Evolutionary conservation across 2,113 vertebrate species (phyloP).

Genomic region (Pseudorhombus dupliciocellatus): DNA sequence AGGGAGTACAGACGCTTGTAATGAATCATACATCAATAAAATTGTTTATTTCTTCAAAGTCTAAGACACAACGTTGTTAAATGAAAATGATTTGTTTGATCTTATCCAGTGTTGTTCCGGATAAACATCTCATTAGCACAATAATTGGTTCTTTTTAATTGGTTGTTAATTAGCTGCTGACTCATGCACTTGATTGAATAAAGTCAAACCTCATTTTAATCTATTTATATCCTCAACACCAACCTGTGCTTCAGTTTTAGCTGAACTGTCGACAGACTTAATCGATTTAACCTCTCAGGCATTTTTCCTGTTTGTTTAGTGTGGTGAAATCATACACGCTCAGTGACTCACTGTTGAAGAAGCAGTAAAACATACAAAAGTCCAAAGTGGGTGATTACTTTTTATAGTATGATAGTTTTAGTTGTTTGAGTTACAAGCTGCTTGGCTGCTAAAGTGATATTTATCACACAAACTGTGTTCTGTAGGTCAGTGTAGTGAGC

Average conservation of each 20-base stretch:
- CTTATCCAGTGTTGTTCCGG: background rate
- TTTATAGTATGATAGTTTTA: conserved; percentile 38
- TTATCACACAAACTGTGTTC: conserved; percentile 38
- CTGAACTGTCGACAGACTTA: background rate
- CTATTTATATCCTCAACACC: background rate
- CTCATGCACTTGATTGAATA: background rate
- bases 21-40: too few species aligned
- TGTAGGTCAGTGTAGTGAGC: conserved; percentile 43
- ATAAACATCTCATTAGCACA: conserved; percentile 11
- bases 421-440: conserved; percentile 30
- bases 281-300: conserved; percentile 25
- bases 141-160: background rate
- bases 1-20: too few species aligned
- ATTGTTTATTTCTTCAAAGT: background rate
- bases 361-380: conserved; percentile 9
- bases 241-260: background rate
- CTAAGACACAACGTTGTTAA: background rate
- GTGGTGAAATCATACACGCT: conserved; percentile 19
- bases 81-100: background rate
- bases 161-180: background rate
- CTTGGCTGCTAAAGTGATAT: conserved; percentile 34
- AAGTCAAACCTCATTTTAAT: background rate
- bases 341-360: conserved; percentile 30
- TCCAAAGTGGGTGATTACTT: conserved; percentile 27
- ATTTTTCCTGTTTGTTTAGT: background rate